Evolutionary conservation across 2,797 vertebrate genomes (phyloP), one percentile per base, ranked within the genome.

Genomic region (Chaunax sp.): DNA sequence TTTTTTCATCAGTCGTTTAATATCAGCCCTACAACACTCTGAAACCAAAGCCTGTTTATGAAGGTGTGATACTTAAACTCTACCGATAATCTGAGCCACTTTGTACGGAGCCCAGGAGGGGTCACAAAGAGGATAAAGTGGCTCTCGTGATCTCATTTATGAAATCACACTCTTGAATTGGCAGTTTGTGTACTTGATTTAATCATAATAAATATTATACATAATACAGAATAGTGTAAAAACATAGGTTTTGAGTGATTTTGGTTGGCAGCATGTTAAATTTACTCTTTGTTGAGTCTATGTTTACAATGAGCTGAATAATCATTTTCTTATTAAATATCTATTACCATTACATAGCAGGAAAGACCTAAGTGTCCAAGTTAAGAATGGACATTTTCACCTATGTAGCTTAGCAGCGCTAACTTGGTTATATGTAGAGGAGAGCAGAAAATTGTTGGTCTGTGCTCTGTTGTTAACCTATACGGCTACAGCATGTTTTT

Each of bases 1-100:
- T 55, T 77, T 64, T 78, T 55, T 13, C 64, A 64, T 76, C 56
- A 74, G 46, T 70, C 22, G 19, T 49, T 69, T 76, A 55, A 67
- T 37, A 30, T 54, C 38, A 50, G 26, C 3, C 9, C n/a, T 49
- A 3, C 22, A 49, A 64, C 46, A 18, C 43, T 47, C n/a, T 30
- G 41, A 47, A 30, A 35, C 35, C 6, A 35, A 49, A 28, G 26
- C 22, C 14, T 57, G 26, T 38, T 63, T 15, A 30, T 26, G 37
- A 58, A 37, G 23, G 49, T 56, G 2, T 41, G 10, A 40, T 57
- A 54, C 23, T 18, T 28, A 25, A 44, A 18, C 19, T 10, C 16
- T n/a, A n/a, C 4, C 6, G 16, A 40, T 35, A 35, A 35, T 35
- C 33, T 10, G 1, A 11, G 12, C 33, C 12, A 9, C 28, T 30